Percentiles rank a stretch among this genome's conserved stretches.
Conservation (phyloP, 2,797 vertebrate genomes). For the Enteromius viviparus region DNA sequence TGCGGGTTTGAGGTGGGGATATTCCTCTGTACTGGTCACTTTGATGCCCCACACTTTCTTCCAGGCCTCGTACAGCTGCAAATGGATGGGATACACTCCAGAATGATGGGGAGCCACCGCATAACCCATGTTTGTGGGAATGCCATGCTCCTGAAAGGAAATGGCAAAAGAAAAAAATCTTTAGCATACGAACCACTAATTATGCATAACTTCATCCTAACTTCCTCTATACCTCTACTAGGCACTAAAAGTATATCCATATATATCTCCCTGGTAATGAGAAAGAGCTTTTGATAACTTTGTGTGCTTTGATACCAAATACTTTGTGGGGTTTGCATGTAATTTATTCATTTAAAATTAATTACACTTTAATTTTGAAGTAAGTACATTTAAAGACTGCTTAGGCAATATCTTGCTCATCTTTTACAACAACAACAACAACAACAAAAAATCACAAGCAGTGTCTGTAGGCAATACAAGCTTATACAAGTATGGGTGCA, state of each 20-base stretch:
- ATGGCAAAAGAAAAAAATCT: not conserved
- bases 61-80: slow-evolving; percentile 97
- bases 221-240: not conserved
- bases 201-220: not conserved
- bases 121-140: slow-evolving; percentile 97
- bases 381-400: not conserved
- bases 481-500: not conserved
- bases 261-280: not conserved
- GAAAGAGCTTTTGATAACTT: not conserved
- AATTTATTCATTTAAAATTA: not conserved
- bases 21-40: slow-evolving; percentile 98
- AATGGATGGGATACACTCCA: slow-evolving; percentile 93
- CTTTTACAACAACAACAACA: not conserved
- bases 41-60: slow-evolving; percentile 97
- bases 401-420: not conserved
- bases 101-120: slow-evolving; percentile 98
- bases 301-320: not conserved
- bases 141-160: slow-evolving; percentile 89
- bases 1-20: slow-evolving; percentile 96
- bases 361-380: slow-evolving; percentile 6
- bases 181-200: not conserved
- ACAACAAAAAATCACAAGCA: not conserved
- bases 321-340: not conserved
- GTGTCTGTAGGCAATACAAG: not conserved
- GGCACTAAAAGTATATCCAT: not conserved